Percentiles rank a stretch among this genome's conserved stretches.
These are phyloP conservation scores for Drosophila watanabei DNA, from an alignment of 1,140 invertebrate species.

Conservation along the genomic window DNA sequence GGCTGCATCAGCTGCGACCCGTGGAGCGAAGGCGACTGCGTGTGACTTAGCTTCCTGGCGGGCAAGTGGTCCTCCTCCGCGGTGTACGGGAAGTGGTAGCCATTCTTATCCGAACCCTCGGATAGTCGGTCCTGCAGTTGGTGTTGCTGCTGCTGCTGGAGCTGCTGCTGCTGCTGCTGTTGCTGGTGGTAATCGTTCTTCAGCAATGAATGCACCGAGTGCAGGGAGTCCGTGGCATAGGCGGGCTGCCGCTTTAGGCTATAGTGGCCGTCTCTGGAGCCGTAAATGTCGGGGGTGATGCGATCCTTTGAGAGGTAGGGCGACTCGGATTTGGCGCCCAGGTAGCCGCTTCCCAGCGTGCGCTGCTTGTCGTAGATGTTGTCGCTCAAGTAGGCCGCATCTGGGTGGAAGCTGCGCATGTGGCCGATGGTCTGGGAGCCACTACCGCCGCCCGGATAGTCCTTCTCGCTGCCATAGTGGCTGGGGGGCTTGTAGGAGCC, in stretches of 20 bases:
- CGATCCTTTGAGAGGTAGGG: slow-evolving; percentile 85
- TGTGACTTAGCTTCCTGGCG: slow-evolving; percentile 85
- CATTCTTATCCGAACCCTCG: slow-evolving; percentile 91
- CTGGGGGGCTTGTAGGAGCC: slow-evolving; percentile 82
- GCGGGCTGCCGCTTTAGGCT: slow-evolving; percentile 77
- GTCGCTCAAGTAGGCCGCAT: slow-evolving; percentile 78
- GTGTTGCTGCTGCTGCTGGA: slow-evolving; percentile 86
- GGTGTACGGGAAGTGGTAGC: slow-evolving; percentile 92
- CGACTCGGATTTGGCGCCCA: slow-evolving; percentile 75
- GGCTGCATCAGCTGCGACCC: slow-evolving; percentile 81
- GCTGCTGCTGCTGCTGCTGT: slow-evolving; percentile 88
- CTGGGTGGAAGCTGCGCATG: slow-evolving; percentile 79
- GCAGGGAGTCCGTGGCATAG: slow-evolving; percentile 77
- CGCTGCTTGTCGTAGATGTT: slow-evolving; percentile 84
- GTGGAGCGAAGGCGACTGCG: slow-evolving; percentile 65
- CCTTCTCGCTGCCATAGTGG: slow-evolving; percentile 83
- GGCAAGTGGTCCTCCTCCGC: slow-evolving; percentile 87
- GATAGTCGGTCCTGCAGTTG: slow-evolving; percentile 88
- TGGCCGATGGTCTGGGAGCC: slow-evolving; percentile 82
- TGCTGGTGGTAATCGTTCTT: slow-evolving; percentile 88
- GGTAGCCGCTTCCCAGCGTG: slow-evolving; percentile 64
- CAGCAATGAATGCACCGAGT: slow-evolving; percentile 86
- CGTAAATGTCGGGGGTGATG: slow-evolving; percentile 81
- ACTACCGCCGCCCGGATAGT: slow-evolving; percentile 67
- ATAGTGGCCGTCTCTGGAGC: slow-evolving; percentile 80